phyloP scores from a whole-genome alignment of 2,888 invertebrate species.

The Hymenopus coronatus region DNA sequence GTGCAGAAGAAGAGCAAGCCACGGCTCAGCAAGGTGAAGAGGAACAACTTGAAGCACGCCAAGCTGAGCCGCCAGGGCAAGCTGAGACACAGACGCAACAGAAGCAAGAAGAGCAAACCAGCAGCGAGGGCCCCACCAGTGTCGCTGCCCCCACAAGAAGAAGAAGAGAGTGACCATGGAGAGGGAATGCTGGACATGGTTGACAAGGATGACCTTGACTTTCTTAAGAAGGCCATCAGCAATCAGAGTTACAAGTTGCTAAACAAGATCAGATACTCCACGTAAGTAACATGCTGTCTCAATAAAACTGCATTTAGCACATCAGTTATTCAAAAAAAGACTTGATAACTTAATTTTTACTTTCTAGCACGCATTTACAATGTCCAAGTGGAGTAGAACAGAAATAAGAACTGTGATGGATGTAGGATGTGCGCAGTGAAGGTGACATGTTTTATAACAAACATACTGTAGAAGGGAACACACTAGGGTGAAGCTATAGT shows the following conservation, averaged over 20 bases:
- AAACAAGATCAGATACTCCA: constrained; percentile 26
- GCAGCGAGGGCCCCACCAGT: neutral
- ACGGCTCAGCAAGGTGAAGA: constrained; percentile 56
- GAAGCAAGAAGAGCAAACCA: constrained; percentile 32
- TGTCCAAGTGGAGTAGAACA: no score
- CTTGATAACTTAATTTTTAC: no score
- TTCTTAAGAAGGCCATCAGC: constrained; percentile 50
- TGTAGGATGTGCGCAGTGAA: no score
- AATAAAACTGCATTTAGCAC: no score
- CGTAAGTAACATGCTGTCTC: constrained; percentile 20
- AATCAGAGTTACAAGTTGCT: constrained; percentile 42
- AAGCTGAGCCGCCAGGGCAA: constrained; percentile 57
- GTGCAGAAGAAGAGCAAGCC: constrained; percentile 51
- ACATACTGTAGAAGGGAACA: no score
- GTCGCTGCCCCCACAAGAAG: constrained; percentile 7
- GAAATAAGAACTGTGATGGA: no score
- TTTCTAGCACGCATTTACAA: no score
- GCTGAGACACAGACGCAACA: constrained; percentile 42
- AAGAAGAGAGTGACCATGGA: constrained; percentile 47
- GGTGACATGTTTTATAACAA: no score
- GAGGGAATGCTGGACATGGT: constrained; percentile 59
- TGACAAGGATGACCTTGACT: constrained; percentile 56
- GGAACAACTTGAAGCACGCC: constrained; percentile 57
- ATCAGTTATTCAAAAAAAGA: no score
- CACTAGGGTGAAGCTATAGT: no score